Conservation (phyloP, 2,888 invertebrate species). For the Sacculina carcini region DNA sequence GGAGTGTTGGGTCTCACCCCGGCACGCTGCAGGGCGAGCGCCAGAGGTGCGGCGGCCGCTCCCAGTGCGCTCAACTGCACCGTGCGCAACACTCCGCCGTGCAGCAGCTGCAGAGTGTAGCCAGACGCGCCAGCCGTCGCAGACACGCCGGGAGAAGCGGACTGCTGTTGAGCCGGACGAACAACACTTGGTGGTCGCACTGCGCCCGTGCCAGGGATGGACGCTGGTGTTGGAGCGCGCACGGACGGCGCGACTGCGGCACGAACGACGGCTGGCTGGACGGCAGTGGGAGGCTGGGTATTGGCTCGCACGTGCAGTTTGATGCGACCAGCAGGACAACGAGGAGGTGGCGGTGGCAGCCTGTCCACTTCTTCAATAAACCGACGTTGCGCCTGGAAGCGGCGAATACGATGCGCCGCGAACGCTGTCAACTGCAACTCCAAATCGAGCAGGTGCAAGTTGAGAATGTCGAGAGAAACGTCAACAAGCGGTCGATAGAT, state of each 20-base stretch:
- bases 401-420: conserved; percentile 50
- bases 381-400: conserved; percentile 39
- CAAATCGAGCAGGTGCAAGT: conserved; percentile 36
- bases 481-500: no score
- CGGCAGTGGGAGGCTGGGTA: conserved; percentile 22
- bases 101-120: conserved; percentile 2
- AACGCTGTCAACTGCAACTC: conserved; percentile 47
- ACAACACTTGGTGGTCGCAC: not conserved
- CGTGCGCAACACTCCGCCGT: not conserved
- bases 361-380: conserved; percentile 41
- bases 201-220: not conserved
- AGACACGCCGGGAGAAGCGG: conserved; percentile 1
- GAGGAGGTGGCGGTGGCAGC: conserved; percentile 30
- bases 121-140: not conserved
- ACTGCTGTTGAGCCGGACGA: conserved; percentile 2
- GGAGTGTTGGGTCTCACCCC: not conserved
- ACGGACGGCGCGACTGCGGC: conserved; percentile 25
- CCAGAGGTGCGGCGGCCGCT: not conserved
- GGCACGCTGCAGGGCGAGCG: not conserved
- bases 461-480: conserved; percentile 34
- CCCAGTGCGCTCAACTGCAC: not conserved
- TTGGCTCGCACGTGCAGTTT: conserved; percentile 29
- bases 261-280: conserved; percentile 33
- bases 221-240: not conserved
- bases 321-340: conserved; percentile 36